phyloP scores from a whole-genome alignment of 2,113 vertebrate genomes.

The Recurvirostra avosetta region DNA sequence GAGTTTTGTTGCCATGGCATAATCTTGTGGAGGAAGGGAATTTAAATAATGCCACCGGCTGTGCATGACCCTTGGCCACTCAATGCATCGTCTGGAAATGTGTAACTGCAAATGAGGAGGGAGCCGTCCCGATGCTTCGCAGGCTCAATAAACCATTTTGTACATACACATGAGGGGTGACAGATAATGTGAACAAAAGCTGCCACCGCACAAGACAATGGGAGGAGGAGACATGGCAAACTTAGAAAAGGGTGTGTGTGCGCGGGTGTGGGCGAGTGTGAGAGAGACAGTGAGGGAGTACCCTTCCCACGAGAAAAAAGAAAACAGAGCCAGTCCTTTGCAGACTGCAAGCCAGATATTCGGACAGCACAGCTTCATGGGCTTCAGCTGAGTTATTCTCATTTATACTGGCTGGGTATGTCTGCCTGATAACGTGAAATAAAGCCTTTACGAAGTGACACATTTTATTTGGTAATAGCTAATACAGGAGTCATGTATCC shows the following conservation, averaged over 20 bases:
- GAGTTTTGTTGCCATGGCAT: constrained; percentile 77
- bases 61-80: constrained; percentile 40
- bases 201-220: neutral
- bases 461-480: neutral
- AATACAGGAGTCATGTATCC: neutral
- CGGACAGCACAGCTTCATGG: neutral
- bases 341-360: neutral
- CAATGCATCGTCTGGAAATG: neutral
- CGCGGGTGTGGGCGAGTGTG: neutral
- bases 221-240: constrained; percentile 8
- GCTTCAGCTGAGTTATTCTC: neutral
- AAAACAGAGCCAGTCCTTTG: neutral
- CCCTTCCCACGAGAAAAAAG: neutral
- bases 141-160: neutral
- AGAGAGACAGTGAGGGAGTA: neutral
- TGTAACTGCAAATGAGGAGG: neutral
- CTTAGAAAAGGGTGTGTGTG: neutral
- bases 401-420: neutral
- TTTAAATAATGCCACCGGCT: constrained; percentile 76
- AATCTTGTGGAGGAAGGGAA: constrained; percentile 70
- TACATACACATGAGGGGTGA: neutral
- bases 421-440: neutral
- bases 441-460: neutral
- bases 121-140: neutral
- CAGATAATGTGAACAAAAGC: neutral